Evolutionary conservation across 2,888 invertebrate genomes (phyloP).

Genomic region (Meteorus cinctellus): DNA sequence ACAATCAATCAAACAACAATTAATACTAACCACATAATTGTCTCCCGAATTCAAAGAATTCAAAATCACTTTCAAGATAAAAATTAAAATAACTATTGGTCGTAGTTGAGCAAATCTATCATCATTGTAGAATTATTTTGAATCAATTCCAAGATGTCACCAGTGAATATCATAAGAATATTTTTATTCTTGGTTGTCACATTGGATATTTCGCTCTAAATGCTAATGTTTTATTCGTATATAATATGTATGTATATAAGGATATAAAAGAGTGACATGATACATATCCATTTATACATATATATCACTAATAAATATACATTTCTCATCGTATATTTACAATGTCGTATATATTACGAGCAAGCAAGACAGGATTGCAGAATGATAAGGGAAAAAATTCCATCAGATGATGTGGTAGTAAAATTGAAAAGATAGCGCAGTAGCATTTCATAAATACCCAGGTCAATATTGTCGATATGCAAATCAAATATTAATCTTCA

Average conservation of each 20-base stretch:
- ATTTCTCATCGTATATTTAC: background rate
- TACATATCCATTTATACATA: background rate
- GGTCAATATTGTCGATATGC: conserved; percentile 3
- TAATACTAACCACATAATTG: background rate
- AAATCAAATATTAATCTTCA: background rate
- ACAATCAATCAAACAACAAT: background rate
- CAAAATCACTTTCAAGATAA: too few species aligned
- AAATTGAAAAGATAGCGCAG: conserved; percentile 9
- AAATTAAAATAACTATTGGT: too few species aligned
- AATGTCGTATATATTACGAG: conserved; percentile 6
- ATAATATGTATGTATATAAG: conserved; percentile 33
- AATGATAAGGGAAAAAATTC: conserved; percentile 15
- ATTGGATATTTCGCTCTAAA: conserved; percentile 61
- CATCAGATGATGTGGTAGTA: background rate
- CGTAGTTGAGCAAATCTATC: too few species aligned
- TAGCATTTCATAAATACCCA: background rate
- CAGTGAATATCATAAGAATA: background rate
- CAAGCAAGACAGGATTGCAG: conserved; percentile 3
- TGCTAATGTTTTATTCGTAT: conserved; percentile 57
- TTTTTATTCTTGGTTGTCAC: conserved; percentile 7
- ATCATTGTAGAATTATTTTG: conserved; percentile 1
- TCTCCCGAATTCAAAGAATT: too few species aligned
- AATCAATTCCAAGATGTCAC: conserved; percentile 20
- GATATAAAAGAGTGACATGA: conserved; percentile 24
- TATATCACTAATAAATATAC: background rate